Conservation (phyloP, 2,888 invertebrate genomes). For the Glaucopsyche alexis region DNA sequence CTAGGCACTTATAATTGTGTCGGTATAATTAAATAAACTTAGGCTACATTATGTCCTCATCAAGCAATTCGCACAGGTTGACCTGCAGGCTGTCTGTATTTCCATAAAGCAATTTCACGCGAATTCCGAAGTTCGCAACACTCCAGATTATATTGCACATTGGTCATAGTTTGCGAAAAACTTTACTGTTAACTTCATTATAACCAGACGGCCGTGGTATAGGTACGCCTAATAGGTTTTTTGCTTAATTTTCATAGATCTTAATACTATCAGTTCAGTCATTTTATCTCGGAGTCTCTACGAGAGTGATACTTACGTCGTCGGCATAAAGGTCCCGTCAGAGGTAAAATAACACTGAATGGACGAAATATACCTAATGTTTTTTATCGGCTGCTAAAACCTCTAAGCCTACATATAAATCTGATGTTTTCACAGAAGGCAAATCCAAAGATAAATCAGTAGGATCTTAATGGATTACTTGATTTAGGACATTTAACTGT, state of each 20-base stretch:
- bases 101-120: slow-evolving; percentile 11
- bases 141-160: not conserved
- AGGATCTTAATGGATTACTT: too few species aligned
- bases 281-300: too few species aligned
- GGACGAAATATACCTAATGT: too few species aligned
- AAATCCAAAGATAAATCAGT: too few species aligned
- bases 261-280: too few species aligned
- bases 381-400: too few species aligned
- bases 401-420: too few species aligned
- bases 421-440: too few species aligned
- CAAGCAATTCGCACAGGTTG: not conserved
- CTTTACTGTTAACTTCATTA: not conserved
- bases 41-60: not conserved
- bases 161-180: not conserved
- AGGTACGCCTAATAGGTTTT: not conserved
- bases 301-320: too few species aligned
- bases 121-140: not conserved
- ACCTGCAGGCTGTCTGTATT: not conserved
- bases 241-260: not conserved
- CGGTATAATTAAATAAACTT: not conserved
- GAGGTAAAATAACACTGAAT: too few species aligned
- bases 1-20: not conserved
- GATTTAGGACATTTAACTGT: too few species aligned
- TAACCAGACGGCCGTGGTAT: not conserved
- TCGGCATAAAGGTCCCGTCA: too few species aligned